These are phyloP conservation scores for Nomia melanderi DNA, from an alignment of 1,140 invertebrate genomes.

Conservation along the genomic window DNA sequence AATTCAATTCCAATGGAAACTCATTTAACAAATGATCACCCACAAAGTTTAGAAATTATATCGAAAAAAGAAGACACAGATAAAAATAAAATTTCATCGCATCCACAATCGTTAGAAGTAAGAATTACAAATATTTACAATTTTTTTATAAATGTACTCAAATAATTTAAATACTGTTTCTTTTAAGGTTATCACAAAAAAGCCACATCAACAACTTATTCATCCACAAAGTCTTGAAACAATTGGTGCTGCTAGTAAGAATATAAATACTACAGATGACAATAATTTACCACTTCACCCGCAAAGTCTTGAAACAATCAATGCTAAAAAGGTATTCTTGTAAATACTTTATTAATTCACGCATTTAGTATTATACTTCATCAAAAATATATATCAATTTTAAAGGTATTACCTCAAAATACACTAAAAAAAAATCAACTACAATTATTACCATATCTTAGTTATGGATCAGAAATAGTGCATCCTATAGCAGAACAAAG, in stretches of 20 bases:
- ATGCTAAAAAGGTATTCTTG: constrained; percentile 75
- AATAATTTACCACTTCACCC: constrained; percentile 80
- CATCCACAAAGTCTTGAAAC: constrained; percentile 80
- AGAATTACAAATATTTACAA: background rate
- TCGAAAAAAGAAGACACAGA: constrained; percentile 76
- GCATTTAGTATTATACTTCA: background rate
- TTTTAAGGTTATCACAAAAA: constrained; percentile 77
- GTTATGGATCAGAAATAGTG: constrained; percentile 89
- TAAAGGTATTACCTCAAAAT: constrained; percentile 77
- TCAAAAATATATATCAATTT: constrained; percentile 41
- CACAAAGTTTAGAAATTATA: constrained; percentile 79
- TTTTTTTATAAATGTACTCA: background rate
- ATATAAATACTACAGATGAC: constrained; percentile 75
- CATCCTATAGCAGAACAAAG: constrained; percentile 92
- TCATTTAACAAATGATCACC: constrained; percentile 73
- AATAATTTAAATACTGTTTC: background rate
- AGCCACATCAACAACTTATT: constrained; percentile 75
- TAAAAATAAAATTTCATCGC: constrained; percentile 79
- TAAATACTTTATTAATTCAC: background rate
- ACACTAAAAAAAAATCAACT: constrained; percentile 78
- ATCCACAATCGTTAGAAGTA: constrained; percentile 79
- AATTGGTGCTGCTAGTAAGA: constrained; percentile 78
- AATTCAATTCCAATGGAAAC: constrained; percentile 76
- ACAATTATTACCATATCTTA: constrained; percentile 83
- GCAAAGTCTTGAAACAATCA: constrained; percentile 79